Conservation (phyloP, 2,888 invertebrate genomes). For the Torymus texanus region DNA sequence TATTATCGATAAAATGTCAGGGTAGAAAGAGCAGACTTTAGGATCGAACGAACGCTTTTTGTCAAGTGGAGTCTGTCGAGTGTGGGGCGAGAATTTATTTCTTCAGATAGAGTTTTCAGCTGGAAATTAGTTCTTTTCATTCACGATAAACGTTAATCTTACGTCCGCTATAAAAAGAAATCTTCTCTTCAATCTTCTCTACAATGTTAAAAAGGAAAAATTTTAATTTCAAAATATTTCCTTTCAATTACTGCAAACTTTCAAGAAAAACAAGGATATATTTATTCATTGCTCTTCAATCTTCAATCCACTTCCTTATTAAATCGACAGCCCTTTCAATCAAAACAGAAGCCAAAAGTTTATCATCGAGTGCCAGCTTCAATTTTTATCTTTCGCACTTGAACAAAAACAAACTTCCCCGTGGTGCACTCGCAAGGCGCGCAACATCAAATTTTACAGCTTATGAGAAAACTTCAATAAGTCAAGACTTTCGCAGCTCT, state of each 20-base stretch:
- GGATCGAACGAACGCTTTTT: neutral
- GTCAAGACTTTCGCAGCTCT: neutral
- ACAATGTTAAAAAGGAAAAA: too few species aligned
- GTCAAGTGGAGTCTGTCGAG: neutral
- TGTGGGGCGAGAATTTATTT: neutral
- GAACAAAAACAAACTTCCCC: too few species aligned
- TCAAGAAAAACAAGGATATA: too few species aligned
- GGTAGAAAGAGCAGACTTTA: neutral
- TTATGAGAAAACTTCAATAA: constrained; percentile 13
- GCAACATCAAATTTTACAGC: neutral
- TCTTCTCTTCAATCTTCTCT: too few species aligned
- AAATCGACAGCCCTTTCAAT: neutral
- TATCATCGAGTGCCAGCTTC: too few species aligned
- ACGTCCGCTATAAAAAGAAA: too few species aligned
- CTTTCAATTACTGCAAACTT: too few species aligned
- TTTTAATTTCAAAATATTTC: too few species aligned
- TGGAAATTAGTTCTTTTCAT: neutral
- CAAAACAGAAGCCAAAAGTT: neutral
- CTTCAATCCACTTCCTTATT: neutral
- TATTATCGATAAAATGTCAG: constrained; percentile 18
- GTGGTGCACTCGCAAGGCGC: too few species aligned
- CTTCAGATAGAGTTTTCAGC: neutral
- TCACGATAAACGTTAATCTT: neutral
- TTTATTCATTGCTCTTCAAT: too few species aligned
- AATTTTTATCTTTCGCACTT: too few species aligned